phyloP scores from a whole-genome alignment of 1,140 invertebrate species.

The Drosophila parvula region DNA sequence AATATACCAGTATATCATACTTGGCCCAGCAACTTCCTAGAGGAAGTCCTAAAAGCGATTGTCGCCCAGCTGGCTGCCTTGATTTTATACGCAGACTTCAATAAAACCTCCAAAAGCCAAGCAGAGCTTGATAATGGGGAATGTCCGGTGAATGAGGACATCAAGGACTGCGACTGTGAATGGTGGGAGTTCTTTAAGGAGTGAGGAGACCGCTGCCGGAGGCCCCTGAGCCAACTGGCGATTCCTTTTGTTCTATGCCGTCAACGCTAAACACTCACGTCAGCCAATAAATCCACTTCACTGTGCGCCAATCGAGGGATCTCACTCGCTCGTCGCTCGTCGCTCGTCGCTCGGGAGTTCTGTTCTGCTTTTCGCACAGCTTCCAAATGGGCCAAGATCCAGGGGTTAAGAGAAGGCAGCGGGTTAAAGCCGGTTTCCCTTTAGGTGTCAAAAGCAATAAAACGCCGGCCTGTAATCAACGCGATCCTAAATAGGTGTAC shows the following conservation, averaged over 20 bases:
- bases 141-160: constrained; percentile 32
- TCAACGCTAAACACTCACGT: constrained; percentile 84
- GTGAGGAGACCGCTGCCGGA: constrained; percentile 7
- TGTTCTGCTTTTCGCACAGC: constrained; percentile 63
- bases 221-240: constrained; percentile 25
- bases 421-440: constrained; percentile 66
- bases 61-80: constrained; percentile 13
- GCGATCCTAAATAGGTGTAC: constrained; percentile 84
- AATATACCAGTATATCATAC: background rate
- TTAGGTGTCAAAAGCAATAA: constrained; percentile 84
- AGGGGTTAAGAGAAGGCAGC: constrained; percentile 18
- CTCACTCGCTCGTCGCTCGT: constrained; percentile 15
- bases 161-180: constrained; percentile 27
- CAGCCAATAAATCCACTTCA: constrained; percentile 84
- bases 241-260: constrained; percentile 83
- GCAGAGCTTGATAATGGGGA: constrained; percentile 34
- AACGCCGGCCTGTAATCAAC: constrained; percentile 84
- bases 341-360: constrained; percentile 14
- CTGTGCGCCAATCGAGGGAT: constrained; percentile 63
- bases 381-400: constrained; percentile 54
- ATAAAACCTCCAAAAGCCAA: background rate
- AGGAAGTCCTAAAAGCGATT: background rate
- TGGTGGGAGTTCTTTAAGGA: constrained; percentile 40
- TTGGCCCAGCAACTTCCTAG: too few relatives aligned
- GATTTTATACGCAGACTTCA: background rate